Evolutionary conservation across 2,113 vertebrate species (phyloP).

Genomic region (Myotis yumanensis): DNA sequence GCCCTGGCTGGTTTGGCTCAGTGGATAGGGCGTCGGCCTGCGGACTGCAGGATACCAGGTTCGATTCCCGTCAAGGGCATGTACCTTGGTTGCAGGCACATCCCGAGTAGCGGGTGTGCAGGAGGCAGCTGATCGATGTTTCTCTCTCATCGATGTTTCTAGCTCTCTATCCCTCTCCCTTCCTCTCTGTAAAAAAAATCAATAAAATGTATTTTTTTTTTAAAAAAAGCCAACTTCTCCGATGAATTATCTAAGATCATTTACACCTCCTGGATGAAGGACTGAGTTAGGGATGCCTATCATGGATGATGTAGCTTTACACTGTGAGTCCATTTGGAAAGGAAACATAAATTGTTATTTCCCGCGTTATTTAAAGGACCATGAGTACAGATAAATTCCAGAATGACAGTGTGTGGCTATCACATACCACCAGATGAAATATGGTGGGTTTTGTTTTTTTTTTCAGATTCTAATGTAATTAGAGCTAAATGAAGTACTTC

Average conservation of each 20-base stretch:
- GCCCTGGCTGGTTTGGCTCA: no score
- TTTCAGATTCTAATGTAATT: neutral
- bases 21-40: no score
- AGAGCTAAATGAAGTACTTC: neutral
- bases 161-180: no score
- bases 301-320: neutral
- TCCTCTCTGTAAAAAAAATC: no score
- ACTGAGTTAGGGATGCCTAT: neutral
- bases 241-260: neutral
- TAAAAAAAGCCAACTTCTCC: neutral
- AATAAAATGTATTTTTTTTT: no score
- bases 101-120: no score
- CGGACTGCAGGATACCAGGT: no score
- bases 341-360: neutral
- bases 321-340: neutral
- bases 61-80: no score
- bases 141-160: no score
- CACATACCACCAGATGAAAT: neutral
- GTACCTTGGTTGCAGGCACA: no score
- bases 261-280: neutral
- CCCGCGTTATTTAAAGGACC: neutral
- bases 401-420: neutral
- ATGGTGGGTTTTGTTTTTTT: neutral
- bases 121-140: no score
- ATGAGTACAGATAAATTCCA: neutral